A percentile compares a stretch with the other conserved stretches of the same genome.
Conservation (phyloP, 2,888 invertebrate genomes). For the Beris chalybata region DNA sequence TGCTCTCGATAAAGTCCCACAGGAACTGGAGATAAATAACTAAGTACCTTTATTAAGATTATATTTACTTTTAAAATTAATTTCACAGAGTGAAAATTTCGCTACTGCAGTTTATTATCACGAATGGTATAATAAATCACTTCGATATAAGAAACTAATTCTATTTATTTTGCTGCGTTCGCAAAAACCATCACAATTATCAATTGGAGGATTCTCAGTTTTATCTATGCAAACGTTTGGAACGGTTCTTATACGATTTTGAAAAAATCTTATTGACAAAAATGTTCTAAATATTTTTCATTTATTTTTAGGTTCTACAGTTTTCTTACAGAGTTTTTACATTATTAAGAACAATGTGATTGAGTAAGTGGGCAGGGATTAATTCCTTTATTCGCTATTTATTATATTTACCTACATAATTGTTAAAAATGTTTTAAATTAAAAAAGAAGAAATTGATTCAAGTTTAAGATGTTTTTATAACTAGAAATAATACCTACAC, state of each 20-base stretch:
- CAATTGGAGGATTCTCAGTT: conserved; percentile 9
- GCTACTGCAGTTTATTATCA: conserved; percentile 22
- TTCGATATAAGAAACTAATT: conserved; percentile 19
- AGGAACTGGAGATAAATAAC: no score
- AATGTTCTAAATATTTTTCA: neutral
- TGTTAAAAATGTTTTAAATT: no score
- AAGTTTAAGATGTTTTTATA: no score
- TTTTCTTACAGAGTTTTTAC: conserved; percentile 23
- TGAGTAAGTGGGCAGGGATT: no score
- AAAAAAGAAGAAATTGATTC: no score
- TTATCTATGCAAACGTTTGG: conserved; percentile 20
- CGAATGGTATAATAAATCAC: conserved; percentile 11
- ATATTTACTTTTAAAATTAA: neutral
- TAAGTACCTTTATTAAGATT: no score
- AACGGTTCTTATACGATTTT: neutral
- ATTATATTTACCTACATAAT: no score
- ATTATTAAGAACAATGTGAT: conserved; percentile 6
- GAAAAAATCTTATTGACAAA: neutral
- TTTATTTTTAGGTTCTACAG: conserved; percentile 15
- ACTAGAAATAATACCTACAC: no score
- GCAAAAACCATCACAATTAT: conserved; percentile 9
- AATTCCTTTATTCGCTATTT: no score
- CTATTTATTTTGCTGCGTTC: conserved; percentile 22
- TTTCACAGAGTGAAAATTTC: conserved; percentile 21
- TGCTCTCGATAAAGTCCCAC: no score